Percentiles rank a stretch among this genome's conserved stretches.
These are phyloP conservation scores for Phalacrocorax brasilianus DNA, from an alignment of 2,113 vertebrate genomes.

Conservation along the genomic window DNA sequence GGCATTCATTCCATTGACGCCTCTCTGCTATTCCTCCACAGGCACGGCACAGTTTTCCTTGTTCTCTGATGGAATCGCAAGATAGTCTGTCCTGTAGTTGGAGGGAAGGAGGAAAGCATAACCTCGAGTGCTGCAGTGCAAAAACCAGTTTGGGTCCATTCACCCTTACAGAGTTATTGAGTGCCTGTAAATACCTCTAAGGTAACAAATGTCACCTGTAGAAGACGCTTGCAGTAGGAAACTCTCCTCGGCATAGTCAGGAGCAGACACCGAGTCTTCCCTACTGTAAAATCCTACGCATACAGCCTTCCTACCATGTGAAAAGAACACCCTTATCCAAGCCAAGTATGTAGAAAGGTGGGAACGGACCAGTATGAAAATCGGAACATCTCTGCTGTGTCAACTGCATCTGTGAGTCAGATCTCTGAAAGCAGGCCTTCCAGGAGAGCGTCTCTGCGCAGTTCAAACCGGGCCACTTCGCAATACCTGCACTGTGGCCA, in stretches of 20 bases:
- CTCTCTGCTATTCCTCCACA: slow-evolving; percentile 84
- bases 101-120: slow-evolving; percentile 38
- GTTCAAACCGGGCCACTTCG: neutral
- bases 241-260: neutral
- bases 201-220: neutral
- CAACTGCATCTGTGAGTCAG: neutral
- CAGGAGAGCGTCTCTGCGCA: neutral
- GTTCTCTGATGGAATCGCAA: slow-evolving; percentile 93
- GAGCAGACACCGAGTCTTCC: neutral
- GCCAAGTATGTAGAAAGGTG: neutral
- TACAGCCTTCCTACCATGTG: fast-evolving
- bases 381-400: neutral
- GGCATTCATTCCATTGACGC: neutral
- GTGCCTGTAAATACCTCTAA: neutral
- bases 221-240: neutral
- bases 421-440: neutral
- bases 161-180: neutral
- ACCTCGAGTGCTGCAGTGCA: neutral
- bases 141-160: neutral
- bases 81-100: slow-evolving; percentile 89
- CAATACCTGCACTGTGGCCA: fast-evolving
- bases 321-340: neutral
- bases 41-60: slow-evolving; percentile 88
- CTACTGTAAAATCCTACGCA: neutral
- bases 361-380: neutral